Conservation (phyloP, 2,113 vertebrate species). For the Natator depressus region DNA sequence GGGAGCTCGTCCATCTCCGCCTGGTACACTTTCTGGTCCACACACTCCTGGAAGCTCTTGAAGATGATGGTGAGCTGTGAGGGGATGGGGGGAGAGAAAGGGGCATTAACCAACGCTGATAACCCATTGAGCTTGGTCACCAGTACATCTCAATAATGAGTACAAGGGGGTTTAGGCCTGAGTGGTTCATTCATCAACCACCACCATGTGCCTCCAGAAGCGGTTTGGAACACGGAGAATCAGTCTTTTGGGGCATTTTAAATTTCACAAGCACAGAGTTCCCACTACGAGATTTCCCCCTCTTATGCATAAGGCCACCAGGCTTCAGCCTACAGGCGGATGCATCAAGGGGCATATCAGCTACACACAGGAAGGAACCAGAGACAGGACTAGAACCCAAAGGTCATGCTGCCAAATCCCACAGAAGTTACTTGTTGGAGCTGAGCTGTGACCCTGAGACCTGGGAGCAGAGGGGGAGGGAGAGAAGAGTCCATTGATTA, state of each 20-base stretch:
- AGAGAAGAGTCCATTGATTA: not conserved
- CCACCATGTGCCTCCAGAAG: not conserved
- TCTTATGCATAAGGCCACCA: not conserved
- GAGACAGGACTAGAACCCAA: not conserved
- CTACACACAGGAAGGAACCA: not conserved
- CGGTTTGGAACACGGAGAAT: accelerated
- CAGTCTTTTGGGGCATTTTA: accelerated
- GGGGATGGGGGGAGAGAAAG: not conserved
- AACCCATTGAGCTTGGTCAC: not conserved
- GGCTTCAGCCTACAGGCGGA: not conserved
- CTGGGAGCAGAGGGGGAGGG: not conserved
- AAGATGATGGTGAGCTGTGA: conserved; percentile 97
- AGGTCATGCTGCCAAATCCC: not conserved
- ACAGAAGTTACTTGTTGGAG: not conserved
- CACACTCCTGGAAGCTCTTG: conserved; percentile 96
- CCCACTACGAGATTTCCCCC: not conserved
- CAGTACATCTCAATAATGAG: not conserved
- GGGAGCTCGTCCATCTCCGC: conserved; percentile 95
- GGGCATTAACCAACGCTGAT: accelerated
- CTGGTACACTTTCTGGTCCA: conserved; percentile 97
- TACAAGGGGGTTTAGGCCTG: not conserved
- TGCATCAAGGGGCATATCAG: not conserved
- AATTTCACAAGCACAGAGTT: accelerated
- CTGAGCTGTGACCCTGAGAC: not conserved
- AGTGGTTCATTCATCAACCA: not conserved